Base-by-base conservation (phyloP, 1,140 invertebrate genomes). In the Centruroides sculpturatus region DNA sequence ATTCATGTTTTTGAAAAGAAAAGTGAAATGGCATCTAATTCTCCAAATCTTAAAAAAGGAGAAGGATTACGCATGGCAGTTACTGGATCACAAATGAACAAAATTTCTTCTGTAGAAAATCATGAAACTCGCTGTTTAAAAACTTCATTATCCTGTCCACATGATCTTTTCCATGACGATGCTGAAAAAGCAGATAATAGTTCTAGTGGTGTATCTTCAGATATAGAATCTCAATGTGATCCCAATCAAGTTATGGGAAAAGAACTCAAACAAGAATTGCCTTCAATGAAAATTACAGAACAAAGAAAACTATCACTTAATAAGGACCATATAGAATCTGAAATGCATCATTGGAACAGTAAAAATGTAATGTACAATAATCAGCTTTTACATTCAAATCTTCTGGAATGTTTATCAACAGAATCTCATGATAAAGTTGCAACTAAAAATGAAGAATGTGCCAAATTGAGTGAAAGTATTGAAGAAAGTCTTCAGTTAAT, bases 201-300 rank as follows among this genome's bases (percentile, higher is more conserved):
- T 61, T 89, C 86, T 8, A 89, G 85, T 55, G 87, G 86, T 1
- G 86, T 90, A 0, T 89, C 86, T 61, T 89, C 86, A 36, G 87
- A 91, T 71, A 86, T 90, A 69, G 88, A 89, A 68, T 73, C 84
- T 23, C 74, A 59, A 47, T 63, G 41, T 55, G 61, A 62, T 10
- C 36, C 47, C 34, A 55, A 53, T 52, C 51, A 53, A 53, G 8
- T 34, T 5, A 3, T 36, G 7, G 51, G 5, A 8, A 36, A 36
- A 53, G 35, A 53, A 53, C 51, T 6, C 5, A 53, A 36, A 23
- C 23, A 53, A 53, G 51, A 23, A 7, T 36, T 53, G 8, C 51
- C 23, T 53, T 53, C 8, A 8, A 53, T 53, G 8, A 53, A 53
- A 34, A 53, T 5, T 53, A 53, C 8, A 6, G 35, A 53, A 34